Percentiles rank a stretch among this genome's conserved stretches.
Conservation (phyloP, 2,113 vertebrate species). For the Steatornis caripensis region DNA sequence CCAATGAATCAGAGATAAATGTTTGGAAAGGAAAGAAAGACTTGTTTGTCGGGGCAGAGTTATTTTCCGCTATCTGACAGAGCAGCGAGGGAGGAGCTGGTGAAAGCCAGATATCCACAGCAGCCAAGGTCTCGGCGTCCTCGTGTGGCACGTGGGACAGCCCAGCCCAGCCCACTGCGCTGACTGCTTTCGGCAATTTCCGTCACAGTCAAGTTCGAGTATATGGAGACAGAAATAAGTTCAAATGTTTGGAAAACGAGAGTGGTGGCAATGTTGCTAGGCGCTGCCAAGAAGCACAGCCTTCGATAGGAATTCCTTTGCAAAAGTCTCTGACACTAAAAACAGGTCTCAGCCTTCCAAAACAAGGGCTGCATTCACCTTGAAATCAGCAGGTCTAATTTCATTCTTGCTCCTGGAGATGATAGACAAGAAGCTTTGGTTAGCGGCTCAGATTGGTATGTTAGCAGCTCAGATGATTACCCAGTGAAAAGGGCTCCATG, state of each 20-base stretch:
- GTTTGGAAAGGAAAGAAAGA: not conserved
- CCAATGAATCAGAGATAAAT: constrained; percentile 27
- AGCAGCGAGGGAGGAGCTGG: not conserved
- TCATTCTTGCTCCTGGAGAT: not conserved
- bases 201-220: not conserved
- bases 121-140: no score
- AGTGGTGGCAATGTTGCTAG: rapidly evolving
- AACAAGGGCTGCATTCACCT: not conserved
- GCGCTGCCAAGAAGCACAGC: not conserved
- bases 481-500: not conserved
- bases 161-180: not conserved
- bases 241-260: not conserved
- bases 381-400: not conserved
- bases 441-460: not conserved
- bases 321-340: not conserved
- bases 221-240: not conserved
- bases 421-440: not conserved
- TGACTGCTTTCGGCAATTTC: not conserved
- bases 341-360: not conserved
- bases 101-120: not conserved
- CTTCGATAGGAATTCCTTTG: not conserved
- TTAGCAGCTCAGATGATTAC: not conserved
- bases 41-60: not conserved
- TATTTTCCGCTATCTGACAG: not conserved
- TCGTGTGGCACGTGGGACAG: not conserved